phyloP scores from a whole-genome alignment of 1,140 invertebrate species.

The Chironomus striatipennis region DNA sequence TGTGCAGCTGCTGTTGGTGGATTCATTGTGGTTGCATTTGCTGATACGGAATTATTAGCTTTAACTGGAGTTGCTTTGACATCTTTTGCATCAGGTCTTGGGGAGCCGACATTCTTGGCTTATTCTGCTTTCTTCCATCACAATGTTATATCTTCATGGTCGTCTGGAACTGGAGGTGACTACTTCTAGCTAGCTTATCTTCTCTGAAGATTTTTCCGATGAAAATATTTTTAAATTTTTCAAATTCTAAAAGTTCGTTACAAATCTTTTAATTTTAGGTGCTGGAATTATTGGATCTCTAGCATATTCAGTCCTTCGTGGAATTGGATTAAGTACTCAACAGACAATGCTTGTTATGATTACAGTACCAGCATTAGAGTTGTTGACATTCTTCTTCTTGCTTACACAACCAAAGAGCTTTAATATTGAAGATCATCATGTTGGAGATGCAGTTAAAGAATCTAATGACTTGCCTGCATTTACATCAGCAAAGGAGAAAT shows the following conservation, averaged over 20 bases:
- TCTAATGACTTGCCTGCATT: neutral
- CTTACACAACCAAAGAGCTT: neutral
- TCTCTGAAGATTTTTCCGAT: no score
- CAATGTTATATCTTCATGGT: conserved; percentile 65
- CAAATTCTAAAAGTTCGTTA: no score
- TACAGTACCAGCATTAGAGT: conserved; percentile 54
- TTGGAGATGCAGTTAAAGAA: neutral
- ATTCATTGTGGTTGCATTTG: conserved; percentile 53
- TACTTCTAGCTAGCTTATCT: no score
- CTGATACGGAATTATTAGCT: conserved; percentile 44
- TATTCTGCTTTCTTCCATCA: conserved; percentile 58
- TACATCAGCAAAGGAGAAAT: conserved; percentile 42
- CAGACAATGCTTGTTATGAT: conserved; percentile 58
- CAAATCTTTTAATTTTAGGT: conserved; percentile 28
- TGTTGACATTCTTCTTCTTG: conserved; percentile 36
- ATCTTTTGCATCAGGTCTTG: conserved; percentile 60
- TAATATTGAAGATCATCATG: conserved; percentile 24
- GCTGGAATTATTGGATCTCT: conserved; percentile 66
- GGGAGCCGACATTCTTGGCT: conserved; percentile 62
- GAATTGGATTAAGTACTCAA: conserved; percentile 45
- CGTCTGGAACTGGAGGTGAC: conserved; percentile 61
- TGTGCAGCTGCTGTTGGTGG: conserved; percentile 37
- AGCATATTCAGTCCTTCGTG: conserved; percentile 55
- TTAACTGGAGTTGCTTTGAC: conserved; percentile 61
- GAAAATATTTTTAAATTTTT: no score